A percentile compares a stretch with the other conserved stretches of the same genome.
These are phyloP conservation scores for Hybognathus amarus DNA, from an alignment of 2,797 vertebrate genomes.

Conservation along the genomic window DNA sequence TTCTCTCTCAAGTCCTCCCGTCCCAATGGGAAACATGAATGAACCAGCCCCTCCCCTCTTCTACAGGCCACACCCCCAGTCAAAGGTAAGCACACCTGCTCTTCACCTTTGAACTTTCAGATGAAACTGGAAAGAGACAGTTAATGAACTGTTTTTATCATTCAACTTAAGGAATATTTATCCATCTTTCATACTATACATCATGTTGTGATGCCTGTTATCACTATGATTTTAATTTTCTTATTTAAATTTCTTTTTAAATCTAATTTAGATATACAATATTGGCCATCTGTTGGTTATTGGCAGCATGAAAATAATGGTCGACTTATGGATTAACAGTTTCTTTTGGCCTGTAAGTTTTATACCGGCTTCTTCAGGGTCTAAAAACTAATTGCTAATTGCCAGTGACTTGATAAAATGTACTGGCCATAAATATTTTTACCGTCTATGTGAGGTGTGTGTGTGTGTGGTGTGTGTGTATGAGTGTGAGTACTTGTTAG, in stretches of 20 bases:
- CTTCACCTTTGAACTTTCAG: constrained; percentile 3
- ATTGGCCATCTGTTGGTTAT: neutral
- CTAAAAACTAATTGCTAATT: neutral
- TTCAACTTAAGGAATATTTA: neutral
- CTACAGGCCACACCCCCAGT: constrained; percentile 80
- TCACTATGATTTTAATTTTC: neutral
- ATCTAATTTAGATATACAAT: neutral
- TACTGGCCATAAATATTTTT: no score
- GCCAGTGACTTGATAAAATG: neutral
- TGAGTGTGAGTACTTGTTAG: no score
- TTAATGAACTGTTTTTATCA: neutral
- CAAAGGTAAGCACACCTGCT: constrained; percentile 80
- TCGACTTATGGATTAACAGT: no score
- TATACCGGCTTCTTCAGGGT: neutral
- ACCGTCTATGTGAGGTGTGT: no score
- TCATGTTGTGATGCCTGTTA: neutral
- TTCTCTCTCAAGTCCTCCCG: constrained; percentile 68
- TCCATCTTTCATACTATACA: neutral
- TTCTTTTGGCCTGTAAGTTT: neutral
- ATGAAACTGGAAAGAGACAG: neutral
- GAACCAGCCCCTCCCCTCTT: constrained; percentile 82
- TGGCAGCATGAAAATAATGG: neutral
- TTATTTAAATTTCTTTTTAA: neutral
- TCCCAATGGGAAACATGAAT: constrained; percentile 75
- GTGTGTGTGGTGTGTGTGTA: no score